Percentiles rank a stretch among this genome's conserved stretches.
Conservation (phyloP, 2,888 invertebrate species). For the Drosophila mercatorum region DNA sequence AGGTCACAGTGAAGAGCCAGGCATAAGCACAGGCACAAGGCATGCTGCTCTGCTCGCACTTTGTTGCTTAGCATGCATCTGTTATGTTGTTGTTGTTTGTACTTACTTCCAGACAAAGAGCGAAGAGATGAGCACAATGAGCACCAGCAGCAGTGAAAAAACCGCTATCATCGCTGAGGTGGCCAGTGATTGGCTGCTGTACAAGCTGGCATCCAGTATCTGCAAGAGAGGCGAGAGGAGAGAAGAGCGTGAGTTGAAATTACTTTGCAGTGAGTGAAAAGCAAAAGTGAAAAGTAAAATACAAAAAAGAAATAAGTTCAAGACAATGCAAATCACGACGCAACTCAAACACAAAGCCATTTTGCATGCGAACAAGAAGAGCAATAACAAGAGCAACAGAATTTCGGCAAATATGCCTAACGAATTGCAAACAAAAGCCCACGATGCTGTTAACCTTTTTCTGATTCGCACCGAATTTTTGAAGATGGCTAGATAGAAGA, state of each 20-base stretch:
- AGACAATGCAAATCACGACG: conserved; percentile 56
- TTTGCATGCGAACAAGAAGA: conserved; percentile 62
- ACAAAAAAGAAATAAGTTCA: conserved; percentile 18
- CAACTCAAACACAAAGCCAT: conserved; percentile 75
- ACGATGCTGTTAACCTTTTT: conserved; percentile 69
- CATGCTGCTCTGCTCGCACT: conserved; percentile 8
- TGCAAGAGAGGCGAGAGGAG: conserved; percentile 86
- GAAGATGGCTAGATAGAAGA: conserved; percentile 15
- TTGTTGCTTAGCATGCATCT: neutral
- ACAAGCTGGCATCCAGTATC: conserved; percentile 95
- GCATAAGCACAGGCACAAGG: neutral
- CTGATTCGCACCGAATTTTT: conserved; percentile 20
- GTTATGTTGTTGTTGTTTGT: conserved; percentile 37
- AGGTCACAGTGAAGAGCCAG: neutral
- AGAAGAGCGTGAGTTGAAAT: conserved; percentile 70
- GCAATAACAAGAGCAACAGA: conserved; percentile 33
- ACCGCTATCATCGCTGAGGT: conserved; percentile 93
- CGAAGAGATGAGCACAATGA: conserved; percentile 91
- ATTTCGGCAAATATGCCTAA: conserved; percentile 75
- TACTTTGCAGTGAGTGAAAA: conserved; percentile 40
- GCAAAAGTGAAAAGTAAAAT: conserved; percentile 54
- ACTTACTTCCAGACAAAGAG: conserved; percentile 96
- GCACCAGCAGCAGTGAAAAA: conserved; percentile 91
- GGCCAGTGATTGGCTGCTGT: conserved; percentile 93
- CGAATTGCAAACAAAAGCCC: conserved; percentile 77